Conservation (phyloP, 2,888 invertebrate genomes). For the Caenorhabditis sinica region DNA sequence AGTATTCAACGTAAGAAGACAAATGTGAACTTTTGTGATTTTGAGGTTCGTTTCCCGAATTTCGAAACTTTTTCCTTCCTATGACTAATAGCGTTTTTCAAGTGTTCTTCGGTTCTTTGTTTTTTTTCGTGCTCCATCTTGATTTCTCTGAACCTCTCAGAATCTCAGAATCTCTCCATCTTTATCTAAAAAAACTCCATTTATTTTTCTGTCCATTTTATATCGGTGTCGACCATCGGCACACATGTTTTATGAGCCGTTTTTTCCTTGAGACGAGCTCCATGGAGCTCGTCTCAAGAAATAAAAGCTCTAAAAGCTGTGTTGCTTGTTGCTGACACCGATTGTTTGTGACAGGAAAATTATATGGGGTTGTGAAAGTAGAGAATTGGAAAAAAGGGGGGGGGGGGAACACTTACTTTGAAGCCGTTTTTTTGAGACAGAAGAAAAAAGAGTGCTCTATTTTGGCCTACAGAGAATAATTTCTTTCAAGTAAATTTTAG, state of each 20-base stretch:
- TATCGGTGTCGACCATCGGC: neutral
- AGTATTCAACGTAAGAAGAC: too few species aligned
- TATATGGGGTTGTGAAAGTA: too few species aligned
- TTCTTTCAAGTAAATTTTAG: too few species aligned
- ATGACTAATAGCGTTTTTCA: too few species aligned
- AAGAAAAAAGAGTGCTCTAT: too few species aligned
- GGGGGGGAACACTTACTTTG: neutral
- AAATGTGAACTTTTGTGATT: too few species aligned
- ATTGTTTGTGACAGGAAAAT: slow-evolving; percentile 1
- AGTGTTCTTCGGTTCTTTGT: too few species aligned
- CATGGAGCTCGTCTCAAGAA: neutral
- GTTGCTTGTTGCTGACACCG: neutral
- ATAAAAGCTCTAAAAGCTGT: neutral
- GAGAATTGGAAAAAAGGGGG: neutral
- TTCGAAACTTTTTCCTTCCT: too few species aligned
- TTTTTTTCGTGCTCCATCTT: too few species aligned
- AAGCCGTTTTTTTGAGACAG: neutral
- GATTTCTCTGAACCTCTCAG: neutral
- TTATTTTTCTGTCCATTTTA: slow-evolving; percentile 1
- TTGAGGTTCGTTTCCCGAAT: too few species aligned
- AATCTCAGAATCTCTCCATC: neutral
- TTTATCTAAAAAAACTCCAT: neutral
- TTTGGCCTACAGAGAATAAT: too few species aligned
- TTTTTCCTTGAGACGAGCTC: neutral
- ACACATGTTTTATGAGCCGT: slow-evolving; percentile 8